Percentiles rank a stretch among this genome's conserved stretches.
Evolutionary conservation across 2,888 invertebrate genomes (phyloP).

Genomic region (Camptogramma bilineatum): DNA sequence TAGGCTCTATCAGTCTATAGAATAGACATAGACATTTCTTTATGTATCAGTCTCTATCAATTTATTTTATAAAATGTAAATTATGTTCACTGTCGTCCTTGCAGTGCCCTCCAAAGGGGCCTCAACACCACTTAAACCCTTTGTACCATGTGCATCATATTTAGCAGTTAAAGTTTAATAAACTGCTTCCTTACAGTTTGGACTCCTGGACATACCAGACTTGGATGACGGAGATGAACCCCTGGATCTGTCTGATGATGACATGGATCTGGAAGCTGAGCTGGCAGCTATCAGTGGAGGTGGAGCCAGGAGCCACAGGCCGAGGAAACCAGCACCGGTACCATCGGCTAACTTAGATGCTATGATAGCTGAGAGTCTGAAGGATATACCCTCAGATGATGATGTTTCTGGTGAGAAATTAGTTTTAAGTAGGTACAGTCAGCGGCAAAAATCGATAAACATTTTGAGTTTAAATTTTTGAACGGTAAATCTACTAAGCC

Average conservation of each 20-base stretch:
- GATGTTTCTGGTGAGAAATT: constrained; percentile 84
- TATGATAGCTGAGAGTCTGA: constrained; percentile 92
- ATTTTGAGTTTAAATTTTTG: too few relatives aligned
- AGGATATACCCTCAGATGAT: constrained; percentile 91
- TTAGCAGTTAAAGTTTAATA: background rate
- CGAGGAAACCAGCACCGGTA: constrained; percentile 69
- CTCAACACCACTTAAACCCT: too few relatives aligned
- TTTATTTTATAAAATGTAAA: too few relatives aligned
- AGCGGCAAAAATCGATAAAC: too few relatives aligned
- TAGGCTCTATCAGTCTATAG: too few relatives aligned
- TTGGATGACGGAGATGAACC: constrained; percentile 82
- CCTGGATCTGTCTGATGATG: constrained; percentile 85
- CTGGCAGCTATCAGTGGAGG: constrained; percentile 88
- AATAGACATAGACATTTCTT: too few relatives aligned
- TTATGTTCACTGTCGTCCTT: too few relatives aligned
- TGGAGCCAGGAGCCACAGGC: constrained; percentile 62
- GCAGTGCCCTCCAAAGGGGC: too few relatives aligned
- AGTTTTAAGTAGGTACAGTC: background rate
- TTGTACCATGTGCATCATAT: too few relatives aligned
- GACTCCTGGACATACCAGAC: constrained; percentile 90
- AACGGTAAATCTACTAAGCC: too few relatives aligned
- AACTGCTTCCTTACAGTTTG: constrained; percentile 84
- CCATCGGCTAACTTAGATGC: constrained; percentile 87
- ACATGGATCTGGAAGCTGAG: constrained; percentile 95
- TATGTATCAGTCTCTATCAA: too few relatives aligned